Percentiles rank a stretch among this genome's conserved stretches.
phyloP scores from a whole-genome alignment of 2,797 vertebrate species.

The Columba guinea region DNA sequence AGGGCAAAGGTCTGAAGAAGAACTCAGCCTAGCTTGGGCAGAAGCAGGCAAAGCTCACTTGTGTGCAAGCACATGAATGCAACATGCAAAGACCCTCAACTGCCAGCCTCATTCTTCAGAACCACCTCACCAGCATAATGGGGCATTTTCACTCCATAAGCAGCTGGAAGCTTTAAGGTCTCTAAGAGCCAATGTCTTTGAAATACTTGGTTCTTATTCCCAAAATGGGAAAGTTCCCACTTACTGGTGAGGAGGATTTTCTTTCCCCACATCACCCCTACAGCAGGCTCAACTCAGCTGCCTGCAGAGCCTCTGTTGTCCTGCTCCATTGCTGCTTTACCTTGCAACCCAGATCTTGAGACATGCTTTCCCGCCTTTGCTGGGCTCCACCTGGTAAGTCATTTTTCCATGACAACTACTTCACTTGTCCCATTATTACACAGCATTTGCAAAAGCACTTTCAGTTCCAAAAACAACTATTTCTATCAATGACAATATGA shows the following conservation, averaged over 20 bases:
- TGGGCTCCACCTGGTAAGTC: not conserved
- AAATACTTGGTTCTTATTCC: not conserved
- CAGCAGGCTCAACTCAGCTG: not conserved
- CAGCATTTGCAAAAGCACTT: not conserved
- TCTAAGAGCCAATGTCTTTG: not conserved
- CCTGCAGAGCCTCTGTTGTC: not conserved
- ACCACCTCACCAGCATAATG: fast-evolving
- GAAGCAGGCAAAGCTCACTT: not conserved
- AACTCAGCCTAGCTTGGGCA: not conserved
- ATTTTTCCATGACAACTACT: not conserved
- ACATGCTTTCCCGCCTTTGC: not conserved
- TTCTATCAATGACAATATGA: not conserved
- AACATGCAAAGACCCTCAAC: not conserved
- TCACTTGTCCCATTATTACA: not conserved
- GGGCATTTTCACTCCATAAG: not conserved
- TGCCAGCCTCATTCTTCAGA: not conserved
- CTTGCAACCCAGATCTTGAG: not conserved
- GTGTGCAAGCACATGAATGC: fast-evolving
- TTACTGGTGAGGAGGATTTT: not conserved
- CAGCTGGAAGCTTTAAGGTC: not conserved
- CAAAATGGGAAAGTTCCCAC: not conserved
- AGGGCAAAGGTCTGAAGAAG: conserved; percentile 18
- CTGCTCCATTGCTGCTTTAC: not conserved
- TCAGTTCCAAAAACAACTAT: not conserved
- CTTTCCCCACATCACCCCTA: conserved; percentile 1